Percentiles rank a stretch among this genome's conserved stretches.
Evolutionary conservation across 1,140 invertebrate genomes (phyloP).

Genomic region (Thaumetopoea pityocampa): DNA sequence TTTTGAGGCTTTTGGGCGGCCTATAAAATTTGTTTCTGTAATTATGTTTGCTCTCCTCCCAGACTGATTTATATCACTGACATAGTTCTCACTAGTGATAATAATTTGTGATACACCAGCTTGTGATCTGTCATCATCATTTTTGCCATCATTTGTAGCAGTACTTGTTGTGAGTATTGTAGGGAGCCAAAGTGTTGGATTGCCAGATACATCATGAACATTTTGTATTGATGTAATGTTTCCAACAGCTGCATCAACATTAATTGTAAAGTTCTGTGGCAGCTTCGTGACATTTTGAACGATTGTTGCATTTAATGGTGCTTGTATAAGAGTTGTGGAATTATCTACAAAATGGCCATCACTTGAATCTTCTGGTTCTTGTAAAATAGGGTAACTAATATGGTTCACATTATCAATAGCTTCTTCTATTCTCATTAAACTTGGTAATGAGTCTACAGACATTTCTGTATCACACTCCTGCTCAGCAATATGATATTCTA

Average conservation of each 20-base stretch:
- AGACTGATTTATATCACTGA: conserved; percentile 45
- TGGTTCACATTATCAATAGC: conserved; percentile 52
- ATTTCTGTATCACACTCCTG: conserved; percentile 59
- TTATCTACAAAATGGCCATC: conserved; percentile 60
- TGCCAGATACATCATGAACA: conserved; percentile 67
- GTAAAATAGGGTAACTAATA: conserved; percentile 58
- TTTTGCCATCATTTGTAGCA: conserved; percentile 44
- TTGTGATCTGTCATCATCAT: conserved; percentile 56
- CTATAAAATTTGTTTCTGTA: conserved; percentile 58
- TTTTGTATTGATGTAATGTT: conserved; percentile 69
- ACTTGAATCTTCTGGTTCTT: conserved; percentile 55
- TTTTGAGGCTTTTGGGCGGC: conserved; percentile 57
- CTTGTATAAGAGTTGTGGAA: conserved; percentile 59
- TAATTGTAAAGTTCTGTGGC: conserved; percentile 68
- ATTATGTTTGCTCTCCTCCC: conserved; percentile 56
- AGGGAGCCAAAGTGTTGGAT: conserved; percentile 64
- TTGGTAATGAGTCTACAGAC: conserved; percentile 56
- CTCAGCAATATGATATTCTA: conserved; percentile 59
- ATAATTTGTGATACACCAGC: conserved; percentile 68
- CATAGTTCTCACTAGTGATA: conserved; percentile 67
- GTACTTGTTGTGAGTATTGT: conserved; percentile 60
- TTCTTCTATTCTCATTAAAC: conserved; percentile 61
- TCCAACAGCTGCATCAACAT: conserved; percentile 63
- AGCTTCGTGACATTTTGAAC: conserved; percentile 70
- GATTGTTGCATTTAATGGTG: conserved; percentile 60